phyloP scores from a whole-genome alignment of 1,140 invertebrate genomes.

The Lamellibrachia luymesi region DNA sequence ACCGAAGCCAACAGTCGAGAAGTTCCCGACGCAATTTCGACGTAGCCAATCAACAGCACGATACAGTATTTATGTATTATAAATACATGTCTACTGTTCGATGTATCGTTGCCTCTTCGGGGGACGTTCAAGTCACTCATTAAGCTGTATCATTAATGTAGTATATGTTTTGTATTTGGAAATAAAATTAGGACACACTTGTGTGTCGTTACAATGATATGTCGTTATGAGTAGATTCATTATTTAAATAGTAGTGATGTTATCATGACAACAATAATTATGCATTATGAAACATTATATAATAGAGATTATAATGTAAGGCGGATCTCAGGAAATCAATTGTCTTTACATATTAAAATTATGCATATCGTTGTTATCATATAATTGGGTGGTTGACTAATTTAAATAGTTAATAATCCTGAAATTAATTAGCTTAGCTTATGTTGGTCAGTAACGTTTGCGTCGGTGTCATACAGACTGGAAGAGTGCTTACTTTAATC shows the following conservation, averaged over 20 bases:
- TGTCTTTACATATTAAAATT: neutral
- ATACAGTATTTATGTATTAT: neutral
- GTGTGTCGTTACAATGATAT: neutral
- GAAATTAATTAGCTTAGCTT: neutral
- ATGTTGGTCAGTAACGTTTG: neutral
- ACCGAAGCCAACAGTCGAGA: neutral
- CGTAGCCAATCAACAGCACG: neutral
- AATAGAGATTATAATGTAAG: neutral
- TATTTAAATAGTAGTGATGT: neutral
- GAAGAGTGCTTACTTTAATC: neutral
- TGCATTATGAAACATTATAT: neutral
- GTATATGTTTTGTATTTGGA: neutral
- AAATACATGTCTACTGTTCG: neutral
- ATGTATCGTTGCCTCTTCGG: neutral
- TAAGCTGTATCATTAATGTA: neutral
- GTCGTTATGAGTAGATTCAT: neutral
- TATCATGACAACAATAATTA: neutral
- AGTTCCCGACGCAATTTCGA: neutral
- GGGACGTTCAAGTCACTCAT: neutral
- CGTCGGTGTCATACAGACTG: neutral
- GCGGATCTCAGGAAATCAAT: constrained; percentile 4
- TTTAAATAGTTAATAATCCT: neutral
- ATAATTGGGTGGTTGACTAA: neutral
- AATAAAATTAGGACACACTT: neutral
- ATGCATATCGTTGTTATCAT: neutral